Conservation (phyloP, 1,140 invertebrate species). For the Contarinia nasturtii region DNA sequence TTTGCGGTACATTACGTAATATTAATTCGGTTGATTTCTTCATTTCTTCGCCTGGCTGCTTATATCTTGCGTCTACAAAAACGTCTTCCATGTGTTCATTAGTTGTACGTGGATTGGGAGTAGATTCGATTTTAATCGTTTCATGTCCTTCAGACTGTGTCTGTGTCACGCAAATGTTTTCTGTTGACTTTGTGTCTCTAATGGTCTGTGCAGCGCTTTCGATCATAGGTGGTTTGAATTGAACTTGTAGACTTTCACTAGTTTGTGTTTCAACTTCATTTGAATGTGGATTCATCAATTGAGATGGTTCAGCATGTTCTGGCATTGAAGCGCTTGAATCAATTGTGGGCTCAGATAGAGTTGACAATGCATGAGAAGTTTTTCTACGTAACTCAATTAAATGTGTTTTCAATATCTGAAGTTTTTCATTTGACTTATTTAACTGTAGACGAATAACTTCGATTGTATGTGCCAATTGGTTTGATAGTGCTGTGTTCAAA, state of each 20-base stretch:
- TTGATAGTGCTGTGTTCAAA: constrained; percentile 15
- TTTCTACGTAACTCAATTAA: neutral
- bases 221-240: constrained; percentile 7
- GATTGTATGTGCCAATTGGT: constrained; percentile 8
- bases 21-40: constrained; percentile 22
- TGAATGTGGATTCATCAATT: constrained; percentile 6
- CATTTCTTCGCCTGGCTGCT: constrained; percentile 19
- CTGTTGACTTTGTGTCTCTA: constrained; percentile 25
- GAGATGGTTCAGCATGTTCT: constrained; percentile 12
- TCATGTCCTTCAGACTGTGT: constrained; percentile 45
- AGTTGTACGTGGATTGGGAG: constrained; percentile 28
- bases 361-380: no score
- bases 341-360: constrained; percentile 11
- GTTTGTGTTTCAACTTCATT: constrained; percentile 29
- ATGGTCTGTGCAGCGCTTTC: constrained; percentile 18
- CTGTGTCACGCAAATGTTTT: constrained; percentile 51
- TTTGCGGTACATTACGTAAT: constrained; percentile 35
- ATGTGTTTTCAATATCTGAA: neutral
- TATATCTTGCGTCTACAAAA: constrained; percentile 53
- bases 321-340: constrained; percentile 17
- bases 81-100: constrained; percentile 35
- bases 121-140: constrained; percentile 57
- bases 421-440: neutral
- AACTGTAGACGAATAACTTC: neutral
- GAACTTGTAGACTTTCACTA: constrained; percentile 22